phyloP scores from a whole-genome alignment of 2,888 invertebrate genomes.

The Apoderus coryli region DNA sequence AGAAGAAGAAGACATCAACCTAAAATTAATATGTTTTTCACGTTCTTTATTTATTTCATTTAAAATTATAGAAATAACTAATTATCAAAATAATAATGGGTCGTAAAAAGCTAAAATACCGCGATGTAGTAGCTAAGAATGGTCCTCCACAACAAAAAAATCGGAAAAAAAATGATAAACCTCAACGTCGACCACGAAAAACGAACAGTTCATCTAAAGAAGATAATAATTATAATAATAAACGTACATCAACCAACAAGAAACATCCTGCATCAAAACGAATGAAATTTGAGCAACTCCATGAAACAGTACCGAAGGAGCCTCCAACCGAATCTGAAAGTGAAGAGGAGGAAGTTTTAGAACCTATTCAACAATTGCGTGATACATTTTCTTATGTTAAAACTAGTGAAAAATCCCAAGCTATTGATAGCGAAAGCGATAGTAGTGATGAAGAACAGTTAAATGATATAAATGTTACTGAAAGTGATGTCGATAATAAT shows the following conservation, averaged over 20 bases:
- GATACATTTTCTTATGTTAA: slow-evolving; percentile 20
- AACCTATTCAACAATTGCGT: slow-evolving; percentile 21
- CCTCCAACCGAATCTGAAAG: slow-evolving; percentile 15
- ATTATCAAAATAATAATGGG: no score
- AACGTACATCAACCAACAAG: no score
- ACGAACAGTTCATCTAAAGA: background rate
- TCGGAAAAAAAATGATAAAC: slow-evolving; percentile 1
- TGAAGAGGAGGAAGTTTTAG: slow-evolving; percentile 15
- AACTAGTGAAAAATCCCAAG: slow-evolving; percentile 19
- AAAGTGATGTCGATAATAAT: slow-evolving; percentile 13
- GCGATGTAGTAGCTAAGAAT: background rate
- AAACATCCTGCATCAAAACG: no score
- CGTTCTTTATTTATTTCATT: no score
- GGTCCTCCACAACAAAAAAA: background rate
- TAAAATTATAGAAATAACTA: no score
- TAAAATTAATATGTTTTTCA: no score
- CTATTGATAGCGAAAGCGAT: slow-evolving; percentile 22
- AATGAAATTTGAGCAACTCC: no score
- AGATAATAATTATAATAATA: background rate
- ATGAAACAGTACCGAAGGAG: slow-evolving; percentile 1
- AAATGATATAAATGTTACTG: slow-evolving; percentile 23
- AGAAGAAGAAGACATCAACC: no score
- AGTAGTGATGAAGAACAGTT: slow-evolving; percentile 17
- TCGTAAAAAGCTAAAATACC: slow-evolving; percentile 1
- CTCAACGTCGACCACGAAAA: slow-evolving; percentile 1